Evolutionary conservation across 2,113 vertebrate genomes (phyloP).

Genomic region (Mellivora capensis): DNA sequence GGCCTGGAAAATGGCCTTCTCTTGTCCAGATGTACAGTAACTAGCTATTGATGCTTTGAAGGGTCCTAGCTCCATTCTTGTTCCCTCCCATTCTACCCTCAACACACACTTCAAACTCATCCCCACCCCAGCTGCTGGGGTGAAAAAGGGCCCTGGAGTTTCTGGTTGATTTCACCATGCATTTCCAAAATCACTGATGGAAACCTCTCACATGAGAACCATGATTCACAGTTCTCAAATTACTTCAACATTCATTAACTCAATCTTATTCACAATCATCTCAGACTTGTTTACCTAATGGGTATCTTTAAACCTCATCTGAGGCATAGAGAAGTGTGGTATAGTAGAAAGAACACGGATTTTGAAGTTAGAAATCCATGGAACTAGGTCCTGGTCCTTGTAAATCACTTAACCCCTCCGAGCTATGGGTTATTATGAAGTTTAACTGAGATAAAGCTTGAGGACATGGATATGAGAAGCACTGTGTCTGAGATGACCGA

Average conservation of each 20-base stretch:
- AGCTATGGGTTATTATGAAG: not conserved
- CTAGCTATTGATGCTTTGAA: not conserved
- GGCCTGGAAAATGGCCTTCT: not conserved
- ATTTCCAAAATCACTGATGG: not conserved
- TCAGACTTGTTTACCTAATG: not conserved
- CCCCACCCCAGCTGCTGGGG: not conserved
- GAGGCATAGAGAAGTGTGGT: not conserved
- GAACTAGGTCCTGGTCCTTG: not conserved
- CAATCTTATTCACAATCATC: not conserved
- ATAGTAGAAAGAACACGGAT: not conserved
- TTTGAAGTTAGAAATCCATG: conserved; percentile 7
- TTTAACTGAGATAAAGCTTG: not conserved
- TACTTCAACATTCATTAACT: conserved; percentile 3
- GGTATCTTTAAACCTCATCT: not conserved
- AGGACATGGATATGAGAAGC: not conserved
- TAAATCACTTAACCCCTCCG: not conserved
- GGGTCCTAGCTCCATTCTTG: not conserved
- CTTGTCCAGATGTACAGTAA: not conserved
- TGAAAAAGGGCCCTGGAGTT: not conserved
- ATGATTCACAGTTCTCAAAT: not conserved
- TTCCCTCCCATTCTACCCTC: not conserved
- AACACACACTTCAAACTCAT: not conserved
- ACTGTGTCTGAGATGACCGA: not conserved
- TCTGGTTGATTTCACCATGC: not conserved
- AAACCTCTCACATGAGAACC: not conserved